Conservation (phyloP, 2,113 vertebrate species). For the Mustelus asterias region DNA sequence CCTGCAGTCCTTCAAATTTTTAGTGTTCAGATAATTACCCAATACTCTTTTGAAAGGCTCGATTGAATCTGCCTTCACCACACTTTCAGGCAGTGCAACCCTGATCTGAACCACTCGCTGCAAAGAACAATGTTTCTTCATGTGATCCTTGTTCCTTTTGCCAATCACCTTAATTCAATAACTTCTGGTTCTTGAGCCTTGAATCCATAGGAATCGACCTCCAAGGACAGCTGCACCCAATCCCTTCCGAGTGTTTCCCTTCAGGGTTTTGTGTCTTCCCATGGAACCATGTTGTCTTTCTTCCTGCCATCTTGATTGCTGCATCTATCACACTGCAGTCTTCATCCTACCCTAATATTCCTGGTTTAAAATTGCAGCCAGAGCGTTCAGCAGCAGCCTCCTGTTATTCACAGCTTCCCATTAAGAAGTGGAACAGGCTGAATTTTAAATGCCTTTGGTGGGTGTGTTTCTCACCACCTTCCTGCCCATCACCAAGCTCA, state of each 20-base stretch:
- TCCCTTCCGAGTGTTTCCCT: too few relatives aligned
- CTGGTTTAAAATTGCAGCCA: not conserved
- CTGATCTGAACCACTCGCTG: not conserved
- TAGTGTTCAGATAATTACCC: not conserved
- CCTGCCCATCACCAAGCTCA: too few relatives aligned
- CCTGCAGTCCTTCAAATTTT: not conserved
- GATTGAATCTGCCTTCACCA: not conserved
- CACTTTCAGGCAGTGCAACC: not conserved
- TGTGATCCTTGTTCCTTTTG: not conserved
- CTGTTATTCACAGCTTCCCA: not conserved
- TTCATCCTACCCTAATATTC: not conserved
- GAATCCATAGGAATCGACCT: not conserved
- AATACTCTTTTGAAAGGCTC: not conserved
- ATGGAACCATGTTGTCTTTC: too few relatives aligned
- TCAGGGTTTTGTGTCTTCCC: too few relatives aligned
- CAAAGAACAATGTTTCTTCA: not conserved
- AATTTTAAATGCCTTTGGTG: too few relatives aligned
- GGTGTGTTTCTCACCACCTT: too few relatives aligned
- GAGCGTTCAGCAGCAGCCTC: not conserved
- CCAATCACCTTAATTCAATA: not conserved
- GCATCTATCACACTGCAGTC: too few relatives aligned
- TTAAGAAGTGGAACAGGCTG: not conserved
- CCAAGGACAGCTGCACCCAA: too few relatives aligned
- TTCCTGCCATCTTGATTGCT: too few relatives aligned
- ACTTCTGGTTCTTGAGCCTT: not conserved